These are phyloP conservation scores for Cariama cristata DNA, from an alignment of 2,113 vertebrate genomes.

Conservation along the genomic window DNA sequence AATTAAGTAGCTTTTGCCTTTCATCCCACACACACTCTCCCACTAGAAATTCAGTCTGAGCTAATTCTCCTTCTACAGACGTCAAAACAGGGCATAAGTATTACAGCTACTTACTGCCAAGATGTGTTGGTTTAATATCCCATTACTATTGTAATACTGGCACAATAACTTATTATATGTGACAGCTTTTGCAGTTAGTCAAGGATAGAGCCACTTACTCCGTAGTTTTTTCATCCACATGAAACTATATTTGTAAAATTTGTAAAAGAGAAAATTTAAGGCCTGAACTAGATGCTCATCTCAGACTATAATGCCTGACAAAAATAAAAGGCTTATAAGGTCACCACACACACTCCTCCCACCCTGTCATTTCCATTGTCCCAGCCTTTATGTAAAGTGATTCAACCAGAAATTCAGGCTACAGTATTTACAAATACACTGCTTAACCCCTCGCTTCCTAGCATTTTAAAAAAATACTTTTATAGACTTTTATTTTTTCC, in stretches of 20 bases:
- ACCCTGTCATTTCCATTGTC: neutral
- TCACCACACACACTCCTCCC: neutral
- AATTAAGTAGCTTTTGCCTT: conserved; percentile 54
- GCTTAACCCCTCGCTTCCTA: neutral
- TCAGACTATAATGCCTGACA: neutral
- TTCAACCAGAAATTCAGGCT: neutral
- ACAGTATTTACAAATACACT: neutral
- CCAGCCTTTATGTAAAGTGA: neutral
- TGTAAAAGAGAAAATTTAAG: neutral
- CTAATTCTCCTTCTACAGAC: conserved; percentile 58
- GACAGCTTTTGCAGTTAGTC: conserved; percentile 11
- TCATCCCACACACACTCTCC: conserved; percentile 51
- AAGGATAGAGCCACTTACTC: conserved; percentile 32
- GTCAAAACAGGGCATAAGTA: conserved; percentile 44
- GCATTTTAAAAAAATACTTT: neutral
- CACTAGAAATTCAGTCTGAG: conserved; percentile 58
- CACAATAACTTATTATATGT: conserved; percentile 19
- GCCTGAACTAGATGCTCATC: neutral
- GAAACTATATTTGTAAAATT: neutral
- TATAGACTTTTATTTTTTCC: neutral
- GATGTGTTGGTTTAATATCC: conserved; percentile 28
- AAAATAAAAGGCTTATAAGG: neutral
- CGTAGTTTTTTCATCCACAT: neutral
- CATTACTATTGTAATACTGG: conserved; percentile 38
- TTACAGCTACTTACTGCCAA: conserved; percentile 50